Percentiles rank a stretch among this genome's conserved stretches.
These are phyloP conservation scores for Strigamia maritima DNA, from an alignment of 2,888 invertebrate species.

Conservation along the genomic window DNA sequence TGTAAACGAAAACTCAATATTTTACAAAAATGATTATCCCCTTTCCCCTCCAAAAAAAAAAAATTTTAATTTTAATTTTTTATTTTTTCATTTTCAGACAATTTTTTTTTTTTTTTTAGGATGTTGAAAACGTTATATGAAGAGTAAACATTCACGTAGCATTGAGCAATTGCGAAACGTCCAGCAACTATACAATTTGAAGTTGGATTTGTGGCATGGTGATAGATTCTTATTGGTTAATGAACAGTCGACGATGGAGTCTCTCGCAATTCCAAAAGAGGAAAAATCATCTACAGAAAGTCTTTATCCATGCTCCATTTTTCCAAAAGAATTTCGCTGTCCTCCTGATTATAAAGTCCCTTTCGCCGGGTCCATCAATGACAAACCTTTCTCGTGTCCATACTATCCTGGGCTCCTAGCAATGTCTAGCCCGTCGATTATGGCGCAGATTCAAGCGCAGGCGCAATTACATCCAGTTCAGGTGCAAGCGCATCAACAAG, in stretches of 20 bases:
- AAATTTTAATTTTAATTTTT: too few relatives aligned
- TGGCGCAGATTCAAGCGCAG: constrained; percentile 40
- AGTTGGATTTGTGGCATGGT: constrained; percentile 10
- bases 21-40: too few relatives aligned
- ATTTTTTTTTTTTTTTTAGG: neutral
- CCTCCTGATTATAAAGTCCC: constrained; percentile 38
- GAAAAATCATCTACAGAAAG: constrained; percentile 37
- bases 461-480: constrained; percentile 38
- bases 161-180: neutral
- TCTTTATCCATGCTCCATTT: constrained; percentile 38
- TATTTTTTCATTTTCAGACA: neutral
- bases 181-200: neutral
- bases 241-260: constrained; percentile 35
- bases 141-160: neutral
- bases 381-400: constrained; percentile 38
- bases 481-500: constrained; percentile 54
- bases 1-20: too few relatives aligned
- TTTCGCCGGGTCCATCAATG: constrained; percentile 36
- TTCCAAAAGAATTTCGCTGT: constrained; percentile 38
- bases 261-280: constrained; percentile 33
- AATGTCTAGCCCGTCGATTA: constrained; percentile 38
- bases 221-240: constrained; percentile 2
- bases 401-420: constrained; percentile 39
- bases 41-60: too few relatives aligned
- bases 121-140: neutral